Evolutionary conservation across 2,888 invertebrate species (phyloP).

Genomic region (Lithophane ornitopus): DNA sequence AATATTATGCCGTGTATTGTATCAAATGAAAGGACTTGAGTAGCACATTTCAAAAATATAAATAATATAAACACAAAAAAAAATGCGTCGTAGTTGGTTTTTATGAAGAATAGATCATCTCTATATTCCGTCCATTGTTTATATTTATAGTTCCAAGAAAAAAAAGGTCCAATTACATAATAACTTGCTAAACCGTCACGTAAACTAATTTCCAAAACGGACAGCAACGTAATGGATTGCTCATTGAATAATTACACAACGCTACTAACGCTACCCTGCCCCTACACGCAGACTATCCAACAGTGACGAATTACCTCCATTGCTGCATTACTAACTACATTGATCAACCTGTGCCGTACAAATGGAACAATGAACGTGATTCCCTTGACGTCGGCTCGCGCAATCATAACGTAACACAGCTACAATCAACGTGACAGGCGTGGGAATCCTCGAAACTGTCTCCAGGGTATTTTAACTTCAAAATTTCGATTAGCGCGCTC

Average conservation of each 20-base stretch:
- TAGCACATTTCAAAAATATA: too few relatives aligned
- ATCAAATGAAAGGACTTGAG: too few relatives aligned
- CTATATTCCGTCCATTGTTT: too few relatives aligned
- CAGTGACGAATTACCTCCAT: slow-evolving; percentile 27
- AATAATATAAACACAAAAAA: too few relatives aligned
- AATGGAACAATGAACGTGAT: slow-evolving; percentile 15
- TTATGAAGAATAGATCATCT: too few relatives aligned
- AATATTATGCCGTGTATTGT: too few relatives aligned
- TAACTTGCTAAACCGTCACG: slow-evolving; percentile 10
- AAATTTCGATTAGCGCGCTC: slow-evolving; percentile 55
- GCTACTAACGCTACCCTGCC: slow-evolving; percentile 9
- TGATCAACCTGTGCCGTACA: slow-evolving; percentile 19
- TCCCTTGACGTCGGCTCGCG: slow-evolving; percentile 10
- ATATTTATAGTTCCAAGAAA: neutral
- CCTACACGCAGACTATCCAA: neutral
- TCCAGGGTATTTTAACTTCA: slow-evolving; percentile 58
- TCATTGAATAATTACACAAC: slow-evolving; percentile 50
- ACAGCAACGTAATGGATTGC: slow-evolving; percentile 41
- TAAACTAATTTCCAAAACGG: slow-evolving; percentile 31
- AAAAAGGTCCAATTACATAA: neutral
- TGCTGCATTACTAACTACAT: slow-evolving; percentile 16
- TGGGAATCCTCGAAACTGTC: slow-evolving; percentile 51
- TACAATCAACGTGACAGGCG: slow-evolving; percentile 28
- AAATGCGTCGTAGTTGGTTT: too few relatives aligned
- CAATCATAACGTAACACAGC: slow-evolving; percentile 15